Evolutionary conservation across 2,888 invertebrate genomes (phyloP).

Genomic region (Seladonia tumulorum): DNA sequence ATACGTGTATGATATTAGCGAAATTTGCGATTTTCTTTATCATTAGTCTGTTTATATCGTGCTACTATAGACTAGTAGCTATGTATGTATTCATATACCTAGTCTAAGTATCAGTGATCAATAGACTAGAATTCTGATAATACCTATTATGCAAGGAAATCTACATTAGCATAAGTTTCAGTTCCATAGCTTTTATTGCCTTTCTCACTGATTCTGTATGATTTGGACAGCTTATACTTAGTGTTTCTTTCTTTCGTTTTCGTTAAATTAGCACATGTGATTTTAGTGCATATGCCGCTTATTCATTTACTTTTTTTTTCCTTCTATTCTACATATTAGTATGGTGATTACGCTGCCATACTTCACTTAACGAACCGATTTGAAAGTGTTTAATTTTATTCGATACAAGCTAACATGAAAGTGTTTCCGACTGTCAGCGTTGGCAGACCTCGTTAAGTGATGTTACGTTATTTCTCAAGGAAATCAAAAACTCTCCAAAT

Average conservation of each 20-base stretch:
- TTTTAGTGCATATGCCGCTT: conserved; percentile 44
- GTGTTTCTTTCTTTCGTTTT: conserved; percentile 28
- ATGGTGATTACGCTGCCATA: conserved; percentile 57
- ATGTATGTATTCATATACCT: conserved; percentile 69
- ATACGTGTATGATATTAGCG: conserved; percentile 53
- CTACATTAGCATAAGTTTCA: conserved; percentile 76
- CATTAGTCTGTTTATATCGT: conserved; percentile 63
- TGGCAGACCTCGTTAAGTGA: not conserved
- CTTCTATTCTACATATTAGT: conserved; percentile 68
- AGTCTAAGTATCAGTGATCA: conserved; percentile 75
- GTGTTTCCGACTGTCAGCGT: conserved; percentile 14
- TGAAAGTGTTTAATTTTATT: conserved; percentile 39
- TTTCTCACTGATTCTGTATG: conserved; percentile 78
- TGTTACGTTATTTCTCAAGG: not conserved
- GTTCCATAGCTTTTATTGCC: conserved; percentile 77
- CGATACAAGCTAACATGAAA: conserved; percentile 39
- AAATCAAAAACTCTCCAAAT: not conserved
- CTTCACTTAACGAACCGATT: conserved; percentile 53
- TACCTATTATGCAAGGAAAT: conserved; percentile 76
- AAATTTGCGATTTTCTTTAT: conserved; percentile 63
- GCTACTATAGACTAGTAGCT: conserved; percentile 73
- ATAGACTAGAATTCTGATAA: conserved; percentile 74
- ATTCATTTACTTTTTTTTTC: conserved; percentile 46
- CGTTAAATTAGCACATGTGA: conserved; percentile 54
- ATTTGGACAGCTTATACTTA: conserved; percentile 76